Conservation (phyloP, 2,888 invertebrate species). For the Lepeophtheirus nordmannii region DNA sequence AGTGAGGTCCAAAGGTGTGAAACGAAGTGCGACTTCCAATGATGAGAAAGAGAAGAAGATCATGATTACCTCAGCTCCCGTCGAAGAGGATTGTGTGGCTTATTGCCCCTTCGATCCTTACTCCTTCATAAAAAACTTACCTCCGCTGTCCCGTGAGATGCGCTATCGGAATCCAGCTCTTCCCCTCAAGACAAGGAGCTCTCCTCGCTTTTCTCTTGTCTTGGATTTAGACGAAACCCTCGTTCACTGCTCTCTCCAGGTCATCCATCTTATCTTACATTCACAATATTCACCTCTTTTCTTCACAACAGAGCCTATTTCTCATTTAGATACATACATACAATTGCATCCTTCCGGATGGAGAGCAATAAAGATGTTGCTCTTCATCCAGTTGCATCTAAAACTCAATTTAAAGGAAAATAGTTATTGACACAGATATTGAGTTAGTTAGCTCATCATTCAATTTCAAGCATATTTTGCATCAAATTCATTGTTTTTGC, state of each 20-base stretch:
- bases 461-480: too few species aligned
- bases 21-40: background rate
- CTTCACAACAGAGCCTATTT: slow-evolving; percentile 78
- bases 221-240: slow-evolving; percentile 63
- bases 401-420: too few species aligned
- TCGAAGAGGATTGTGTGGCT: slow-evolving; percentile 2
- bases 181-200: slow-evolving; percentile 76
- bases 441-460: too few species aligned
- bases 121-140: slow-evolving; percentile 76
- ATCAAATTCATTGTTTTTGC: too few species aligned
- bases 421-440: too few species aligned
- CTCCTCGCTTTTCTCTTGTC: slow-evolving; percentile 59
- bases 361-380: too few species aligned
- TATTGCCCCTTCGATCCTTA: slow-evolving; percentile 59
- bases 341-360: too few species aligned
- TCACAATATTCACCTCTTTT: slow-evolving; percentile 76
- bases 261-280: slow-evolving; percentile 77
- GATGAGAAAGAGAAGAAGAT: background rate
- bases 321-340: slow-evolving; percentile 69
- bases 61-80: background rate
- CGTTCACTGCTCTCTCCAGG: slow-evolving; percentile 83
- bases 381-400: too few species aligned
- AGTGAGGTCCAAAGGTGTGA: background rate
- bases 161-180: slow-evolving; percentile 59
- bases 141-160: slow-evolving; percentile 61